Evolutionary conservation across 2,113 vertebrate species (phyloP).

Genomic region (Gopherus evgoodei): DNA sequence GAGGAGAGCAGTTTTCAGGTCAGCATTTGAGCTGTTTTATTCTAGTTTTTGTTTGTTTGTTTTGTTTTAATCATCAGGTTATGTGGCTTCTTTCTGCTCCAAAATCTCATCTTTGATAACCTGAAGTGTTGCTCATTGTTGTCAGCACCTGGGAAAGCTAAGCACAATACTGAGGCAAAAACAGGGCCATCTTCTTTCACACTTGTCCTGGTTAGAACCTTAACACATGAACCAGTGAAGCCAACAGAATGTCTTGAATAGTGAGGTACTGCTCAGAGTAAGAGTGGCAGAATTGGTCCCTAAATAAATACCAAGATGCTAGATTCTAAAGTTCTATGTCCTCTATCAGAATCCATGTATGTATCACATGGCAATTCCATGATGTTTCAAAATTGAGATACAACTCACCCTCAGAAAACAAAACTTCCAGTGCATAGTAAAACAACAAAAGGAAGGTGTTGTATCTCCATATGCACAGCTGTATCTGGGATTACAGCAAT

Average conservation of each 20-base stretch:
- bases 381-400: background rate
- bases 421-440: background rate
- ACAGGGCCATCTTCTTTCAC: background rate
- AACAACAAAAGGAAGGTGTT: background rate
- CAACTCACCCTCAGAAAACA: background rate
- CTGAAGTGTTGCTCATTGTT: background rate
- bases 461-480: background rate
- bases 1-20: background rate
- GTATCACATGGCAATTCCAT: background rate
- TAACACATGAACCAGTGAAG: background rate
- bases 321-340: background rate
- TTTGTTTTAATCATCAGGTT: too few species aligned
- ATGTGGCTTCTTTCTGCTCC: background rate
- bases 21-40: background rate
- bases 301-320: background rate
- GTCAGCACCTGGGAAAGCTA: background rate
- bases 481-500: background rate
- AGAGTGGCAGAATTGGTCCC: background rate
- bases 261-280: background rate
- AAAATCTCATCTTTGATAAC: background rate
- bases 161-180: background rate
- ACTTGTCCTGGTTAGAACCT: background rate
- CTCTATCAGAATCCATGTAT: background rate
- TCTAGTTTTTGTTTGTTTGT: background rate
- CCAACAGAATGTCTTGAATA: rapidly evolving